A percentile compares a stretch with the other conserved stretches of the same genome.
Conservation (phyloP, 2,797 vertebrate species). For the Molossus alvarezi region DNA sequence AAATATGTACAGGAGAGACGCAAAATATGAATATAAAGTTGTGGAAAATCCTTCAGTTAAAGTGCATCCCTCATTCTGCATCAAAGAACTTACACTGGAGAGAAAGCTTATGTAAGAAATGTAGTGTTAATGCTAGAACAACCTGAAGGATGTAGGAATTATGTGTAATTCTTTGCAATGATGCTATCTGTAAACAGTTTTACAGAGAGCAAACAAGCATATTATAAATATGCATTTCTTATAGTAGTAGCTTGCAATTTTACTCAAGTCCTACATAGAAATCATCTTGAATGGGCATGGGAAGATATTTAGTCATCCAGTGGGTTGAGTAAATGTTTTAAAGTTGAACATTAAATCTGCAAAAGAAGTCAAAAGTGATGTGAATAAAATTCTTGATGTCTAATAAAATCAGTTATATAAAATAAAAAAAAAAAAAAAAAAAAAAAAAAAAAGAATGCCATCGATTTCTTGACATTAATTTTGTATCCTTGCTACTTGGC, state of each 20-base stretch:
- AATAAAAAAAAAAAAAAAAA: too few species aligned
- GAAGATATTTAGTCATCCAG: constrained; percentile 1
- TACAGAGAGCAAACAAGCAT: background rate
- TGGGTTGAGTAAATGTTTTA: constrained; percentile 44
- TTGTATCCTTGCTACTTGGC: too few species aligned
- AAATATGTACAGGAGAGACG: constrained; percentile 4
- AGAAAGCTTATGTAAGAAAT: constrained; percentile 41
- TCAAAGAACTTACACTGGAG: constrained; percentile 6
- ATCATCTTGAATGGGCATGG: constrained; percentile 58
- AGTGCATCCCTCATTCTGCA: constrained; percentile 29
- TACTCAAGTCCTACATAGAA: constrained; percentile 56
- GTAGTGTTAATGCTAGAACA: constrained; percentile 11
- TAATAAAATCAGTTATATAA: constrained; percentile 71
- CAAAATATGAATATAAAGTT: constrained; percentile 38
- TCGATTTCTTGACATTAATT: too few species aligned
- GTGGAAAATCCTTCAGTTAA: background rate
- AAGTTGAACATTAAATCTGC: constrained; percentile 65
- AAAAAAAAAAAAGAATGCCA: too few species aligned
- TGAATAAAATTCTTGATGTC: constrained; percentile 62
- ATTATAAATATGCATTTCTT: constrained; percentile 52
- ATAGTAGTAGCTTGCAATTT: constrained; percentile 46
- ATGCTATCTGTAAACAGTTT: constrained; percentile 40
- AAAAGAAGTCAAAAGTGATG: constrained; percentile 52
- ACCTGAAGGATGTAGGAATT: constrained; percentile 45
- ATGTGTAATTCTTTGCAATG: constrained; percentile 20